Conservation (phyloP, 1,140 invertebrate species). For the Heliconius himera region DNA sequence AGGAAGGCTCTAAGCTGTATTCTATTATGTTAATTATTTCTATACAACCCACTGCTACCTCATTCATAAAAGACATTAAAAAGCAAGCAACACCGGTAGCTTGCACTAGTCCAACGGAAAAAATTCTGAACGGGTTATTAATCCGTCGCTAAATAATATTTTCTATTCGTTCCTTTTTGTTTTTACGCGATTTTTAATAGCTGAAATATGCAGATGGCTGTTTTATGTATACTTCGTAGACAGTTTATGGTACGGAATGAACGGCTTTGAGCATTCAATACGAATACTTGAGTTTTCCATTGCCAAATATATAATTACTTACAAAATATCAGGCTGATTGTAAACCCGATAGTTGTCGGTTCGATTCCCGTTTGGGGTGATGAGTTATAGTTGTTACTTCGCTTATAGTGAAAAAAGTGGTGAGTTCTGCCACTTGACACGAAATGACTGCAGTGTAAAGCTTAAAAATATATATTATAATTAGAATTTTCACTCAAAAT, state of each 20-base stretch:
- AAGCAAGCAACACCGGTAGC: background rate
- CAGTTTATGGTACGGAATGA: conserved; percentile 77
- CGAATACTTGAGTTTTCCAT: conserved; percentile 3
- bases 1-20: too few relatives aligned
- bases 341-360: too few relatives aligned
- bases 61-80: background rate
- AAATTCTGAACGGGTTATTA: conserved; percentile 71
- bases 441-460: too few relatives aligned
- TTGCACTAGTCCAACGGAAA: background rate
- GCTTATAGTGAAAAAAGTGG: too few relatives aligned
- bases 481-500: too few relatives aligned
- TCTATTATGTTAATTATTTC: too few relatives aligned
- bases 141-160: conserved; percentile 63
- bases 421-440: too few relatives aligned
- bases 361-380: too few relatives aligned
- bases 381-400: too few relatives aligned
- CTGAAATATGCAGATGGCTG: conserved; percentile 72
- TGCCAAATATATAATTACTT: conserved; percentile 1
- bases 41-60: too few relatives aligned
- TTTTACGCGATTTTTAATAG: conserved; percentile 59
- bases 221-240: conserved; percentile 74
- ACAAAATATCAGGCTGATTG: background rate
- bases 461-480: too few relatives aligned
- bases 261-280: background rate
- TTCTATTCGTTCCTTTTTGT: conserved; percentile 49